These are phyloP conservation scores for Apamea sordens DNA, from an alignment of 2,888 invertebrate species.

Conservation along the genomic window DNA sequence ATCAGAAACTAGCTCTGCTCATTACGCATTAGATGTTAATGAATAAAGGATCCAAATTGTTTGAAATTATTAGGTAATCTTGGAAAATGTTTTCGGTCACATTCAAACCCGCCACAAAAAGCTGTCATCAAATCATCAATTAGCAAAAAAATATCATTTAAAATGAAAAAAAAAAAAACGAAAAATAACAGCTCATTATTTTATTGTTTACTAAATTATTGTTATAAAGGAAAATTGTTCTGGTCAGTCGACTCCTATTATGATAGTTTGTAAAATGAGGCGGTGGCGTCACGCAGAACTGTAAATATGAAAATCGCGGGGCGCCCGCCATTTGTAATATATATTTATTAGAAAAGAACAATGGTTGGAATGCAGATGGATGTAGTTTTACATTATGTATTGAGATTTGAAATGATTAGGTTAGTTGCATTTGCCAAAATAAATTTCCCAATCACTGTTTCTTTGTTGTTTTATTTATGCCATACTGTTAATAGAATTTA, in stretches of 20 bases:
- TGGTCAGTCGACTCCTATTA: conserved; percentile 86
- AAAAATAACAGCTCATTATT: conserved; percentile 69
- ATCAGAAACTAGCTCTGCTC: neutral
- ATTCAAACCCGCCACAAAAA: conserved; percentile 48
- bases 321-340: conserved; percentile 71
- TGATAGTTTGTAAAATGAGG: conserved; percentile 75
- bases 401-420: conserved; percentile 86
- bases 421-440: conserved; percentile 90
- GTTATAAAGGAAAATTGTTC: conserved; percentile 80
- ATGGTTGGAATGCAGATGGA: conserved; percentile 74
- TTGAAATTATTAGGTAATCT: neutral
- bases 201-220: conserved; percentile 80
- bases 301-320: conserved; percentile 72
- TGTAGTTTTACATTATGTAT: conserved; percentile 86
- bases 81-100: conserved; percentile 10
- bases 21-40: neutral
- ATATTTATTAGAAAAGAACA: conserved; percentile 82
- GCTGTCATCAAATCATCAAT: conserved; percentile 59
- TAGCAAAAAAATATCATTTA: conserved; percentile 63
- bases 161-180: conserved; percentile 59
- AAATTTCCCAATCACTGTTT: conserved; percentile 89
- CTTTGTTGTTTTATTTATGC: conserved; percentile 63
- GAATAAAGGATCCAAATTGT: neutral
- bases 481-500: neutral
- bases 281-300: conserved; percentile 74